A percentile compares a stretch with the other conserved stretches of the same genome.
phyloP scores from a whole-genome alignment of 2,113 vertebrate genomes.

The Podarcis cretensis region DNA sequence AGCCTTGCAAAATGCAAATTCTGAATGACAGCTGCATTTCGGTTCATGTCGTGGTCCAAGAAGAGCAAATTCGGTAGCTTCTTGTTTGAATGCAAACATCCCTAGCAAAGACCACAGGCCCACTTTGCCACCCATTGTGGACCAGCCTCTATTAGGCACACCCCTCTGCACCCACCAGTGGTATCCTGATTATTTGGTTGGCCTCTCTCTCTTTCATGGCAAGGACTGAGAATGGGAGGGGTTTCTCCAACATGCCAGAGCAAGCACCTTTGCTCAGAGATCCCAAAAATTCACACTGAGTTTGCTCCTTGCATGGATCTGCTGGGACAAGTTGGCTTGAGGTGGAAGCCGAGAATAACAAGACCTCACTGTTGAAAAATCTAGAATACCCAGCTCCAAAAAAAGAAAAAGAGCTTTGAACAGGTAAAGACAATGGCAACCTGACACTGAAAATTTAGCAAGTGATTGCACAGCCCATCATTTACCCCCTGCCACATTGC shows the following conservation, averaged over 20 bases:
- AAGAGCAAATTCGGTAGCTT: too few species aligned
- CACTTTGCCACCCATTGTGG: too few species aligned
- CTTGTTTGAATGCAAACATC: background rate
- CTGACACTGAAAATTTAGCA: background rate
- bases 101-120: background rate
- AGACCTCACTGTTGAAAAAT: background rate
- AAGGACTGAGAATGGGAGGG: too few species aligned
- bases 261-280: constrained; percentile 72
- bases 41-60: too few species aligned
- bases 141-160: too few species aligned
- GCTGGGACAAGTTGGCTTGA: constrained; percentile 65
- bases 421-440: background rate
- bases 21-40: too few species aligned
- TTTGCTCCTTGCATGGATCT: constrained; percentile 20
- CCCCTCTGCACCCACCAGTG: background rate
- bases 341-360: background rate
- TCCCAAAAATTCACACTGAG: constrained; percentile 71
- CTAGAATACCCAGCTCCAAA: background rate
- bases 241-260: constrained; percentile 49
- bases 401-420: background rate
- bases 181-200: background rate
- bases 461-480: background rate
- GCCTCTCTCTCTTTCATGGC: too few species aligned
- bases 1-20: too few species aligned
- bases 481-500: background rate